Evolutionary conservation across 2,888 invertebrate genomes (phyloP), one percentile per base, ranked within the genome.

Genomic region (Litoditis marina): DNA sequence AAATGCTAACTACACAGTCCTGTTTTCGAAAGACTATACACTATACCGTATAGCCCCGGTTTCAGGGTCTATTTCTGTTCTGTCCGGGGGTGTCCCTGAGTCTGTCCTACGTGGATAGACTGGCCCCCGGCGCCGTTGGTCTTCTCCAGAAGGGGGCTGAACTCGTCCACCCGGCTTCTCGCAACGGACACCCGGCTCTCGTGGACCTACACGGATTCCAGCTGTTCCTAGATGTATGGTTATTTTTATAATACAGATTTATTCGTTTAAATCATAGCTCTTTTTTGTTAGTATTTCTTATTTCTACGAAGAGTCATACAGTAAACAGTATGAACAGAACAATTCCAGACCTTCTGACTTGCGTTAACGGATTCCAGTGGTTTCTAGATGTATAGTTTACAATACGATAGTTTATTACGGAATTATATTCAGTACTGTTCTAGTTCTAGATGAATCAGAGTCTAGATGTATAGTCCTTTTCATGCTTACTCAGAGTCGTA

Each of bases 91-190:
- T 63, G n/a, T 44, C 54, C 11, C 44, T 72, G 19, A 61, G 57
- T 32, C 39, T 72, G 57, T 55, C 50, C 27, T 72, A 69, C 47
- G 66, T 69, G 22, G 60, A 72, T 13, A 59, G 61, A 4, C 61
- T 72, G 25, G 63, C 63, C 30, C 69, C 69, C 1, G 64, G 66
- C 27, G 65, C 69, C 4, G 36, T 69, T 6, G 44, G 56, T 25
- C 34, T 56, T 19, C 42, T 56, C n/a, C 27, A 57, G 28, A 51
- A n/a, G 13, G 56, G 56, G 13, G 57, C 56, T n/a, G 50, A 34
- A 16, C 56, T 72, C 13, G 50, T 66, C 22, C 69, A 72, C 52
- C 72, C 72, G 11, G 65, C 72, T 30, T 72, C 72, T 2, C 57
- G 64, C 32, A 63, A 69, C 50, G 72, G 72, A 0, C 58, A 66